Evolutionary conservation across 2,888 invertebrate species (phyloP), one percentile per base, ranked within the genome.

Genomic region (Ormyrus rosae): DNA sequence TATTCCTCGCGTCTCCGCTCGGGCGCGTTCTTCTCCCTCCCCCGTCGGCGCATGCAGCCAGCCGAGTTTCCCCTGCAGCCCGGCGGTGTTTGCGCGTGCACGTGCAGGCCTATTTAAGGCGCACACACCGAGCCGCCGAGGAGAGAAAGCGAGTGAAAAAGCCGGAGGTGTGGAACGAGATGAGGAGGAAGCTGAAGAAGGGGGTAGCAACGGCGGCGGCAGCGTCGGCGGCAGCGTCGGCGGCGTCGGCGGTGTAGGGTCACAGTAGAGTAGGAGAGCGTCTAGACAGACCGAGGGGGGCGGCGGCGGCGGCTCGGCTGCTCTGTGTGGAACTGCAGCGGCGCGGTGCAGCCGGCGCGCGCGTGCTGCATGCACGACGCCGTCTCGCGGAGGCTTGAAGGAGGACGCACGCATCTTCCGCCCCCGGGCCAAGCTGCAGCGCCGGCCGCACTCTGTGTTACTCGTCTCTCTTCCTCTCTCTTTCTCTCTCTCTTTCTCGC

Each of bases 261-360:
- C 86, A 86, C 86, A 88, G 88, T 87, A 87, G 88, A 89, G 89
- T 88, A 89, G 87, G 89, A 89, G 88, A 88, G 87, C 87, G 89
- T 89, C 89, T 89, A 89, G 89, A 89, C 89, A 87, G 87, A 86
- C 88, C 81, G 82, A 63, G 75, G 86, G 34, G 88, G 87, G 86
- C 84, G 84, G 86, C 84, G 53, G 19, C 19, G 19, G 34, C 34
- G 34, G 34, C 34, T 34, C 34, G 34, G 34, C 34, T 34, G 34
- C 34, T 34, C 7, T 67, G 51, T 60, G 55, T 51, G 34, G 34
- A 51, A 69, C 63, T 55, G 34, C 34, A 34, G 34, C 34, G 34
- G 34, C 55, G 75, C 51, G 67, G 74, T 45, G 60, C 51, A 10
- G 61, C 34, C 63, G 11, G 11, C 56, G 11, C 46, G 11, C 63